These are phyloP conservation scores for Crypturellus undulatus DNA, from an alignment of 2,113 vertebrate species.

Conservation along the genomic window DNA sequence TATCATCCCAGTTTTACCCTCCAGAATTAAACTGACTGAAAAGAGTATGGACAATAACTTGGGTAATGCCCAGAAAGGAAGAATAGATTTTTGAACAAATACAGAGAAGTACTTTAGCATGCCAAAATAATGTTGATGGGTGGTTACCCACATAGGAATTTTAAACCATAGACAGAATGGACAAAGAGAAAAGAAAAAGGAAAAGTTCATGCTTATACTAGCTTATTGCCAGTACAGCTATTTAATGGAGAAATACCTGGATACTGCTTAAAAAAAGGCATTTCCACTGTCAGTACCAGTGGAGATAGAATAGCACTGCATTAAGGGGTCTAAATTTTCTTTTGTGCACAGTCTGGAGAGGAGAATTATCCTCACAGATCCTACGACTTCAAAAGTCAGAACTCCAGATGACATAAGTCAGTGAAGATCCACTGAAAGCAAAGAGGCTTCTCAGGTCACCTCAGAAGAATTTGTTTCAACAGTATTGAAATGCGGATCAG, in stretches of 20 bases:
- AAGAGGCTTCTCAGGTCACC: background rate
- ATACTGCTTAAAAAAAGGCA: background rate
- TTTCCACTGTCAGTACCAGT: background rate
- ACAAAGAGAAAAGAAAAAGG: background rate
- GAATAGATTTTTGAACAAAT: background rate
- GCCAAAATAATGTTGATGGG: background rate
- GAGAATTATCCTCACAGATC: background rate
- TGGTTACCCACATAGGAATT: background rate
- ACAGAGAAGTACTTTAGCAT: background rate
- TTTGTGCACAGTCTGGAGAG: background rate
- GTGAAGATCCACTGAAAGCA: background rate
- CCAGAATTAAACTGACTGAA: slow-evolving; percentile 1
- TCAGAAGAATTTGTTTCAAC: background rate
- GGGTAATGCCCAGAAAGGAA: background rate
- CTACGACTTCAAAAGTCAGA: background rate
- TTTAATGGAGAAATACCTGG: background rate
- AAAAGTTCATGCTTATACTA: background rate
- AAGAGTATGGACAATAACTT: background rate
- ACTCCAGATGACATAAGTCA: no score
- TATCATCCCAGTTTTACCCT: background rate
- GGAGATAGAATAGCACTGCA: background rate
- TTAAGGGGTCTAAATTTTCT: background rate
- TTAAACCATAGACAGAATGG: background rate
- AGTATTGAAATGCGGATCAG: background rate
- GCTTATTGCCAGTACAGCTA: accelerated